A percentile compares a stretch with the other conserved stretches of the same genome.
phyloP scores from a whole-genome alignment of 2,113 vertebrate species.

The Columba janthina region DNA sequence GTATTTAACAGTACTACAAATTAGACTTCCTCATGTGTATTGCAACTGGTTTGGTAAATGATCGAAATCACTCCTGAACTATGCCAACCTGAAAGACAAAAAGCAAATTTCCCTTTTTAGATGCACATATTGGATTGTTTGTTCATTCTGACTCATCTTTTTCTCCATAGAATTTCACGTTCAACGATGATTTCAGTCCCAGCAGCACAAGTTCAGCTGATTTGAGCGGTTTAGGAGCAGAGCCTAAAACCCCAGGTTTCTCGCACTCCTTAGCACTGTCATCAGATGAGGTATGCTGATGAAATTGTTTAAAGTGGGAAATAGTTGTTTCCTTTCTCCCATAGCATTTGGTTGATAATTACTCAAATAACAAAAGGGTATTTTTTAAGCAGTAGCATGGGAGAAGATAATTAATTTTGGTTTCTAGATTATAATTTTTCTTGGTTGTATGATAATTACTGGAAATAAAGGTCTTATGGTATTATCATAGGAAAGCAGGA shows the following conservation, averaged over 20 bases:
- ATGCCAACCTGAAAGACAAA: neutral
- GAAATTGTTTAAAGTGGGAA: neutral
- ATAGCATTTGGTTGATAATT: neutral
- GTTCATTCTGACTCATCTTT: conserved; percentile 23
- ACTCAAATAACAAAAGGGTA: neutral
- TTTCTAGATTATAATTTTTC: neutral
- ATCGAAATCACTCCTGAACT: conserved; percentile 7
- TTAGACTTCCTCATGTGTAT: neutral
- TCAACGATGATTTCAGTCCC: conserved; percentile 88
- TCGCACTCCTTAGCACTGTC: conserved; percentile 83
- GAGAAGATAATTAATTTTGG: neutral
- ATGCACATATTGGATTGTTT: neutral
- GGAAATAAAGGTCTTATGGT: neutral
- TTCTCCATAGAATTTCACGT: conserved; percentile 80
- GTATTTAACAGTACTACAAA: neutral
- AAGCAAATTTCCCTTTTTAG: neutral
- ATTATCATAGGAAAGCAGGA: accelerated
- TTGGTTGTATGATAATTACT: neutral
- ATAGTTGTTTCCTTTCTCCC: neutral
- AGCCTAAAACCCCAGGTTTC: conserved; percentile 80
- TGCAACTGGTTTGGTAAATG: neutral
- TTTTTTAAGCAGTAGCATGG: neutral
- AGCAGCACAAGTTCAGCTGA: conserved; percentile 94
- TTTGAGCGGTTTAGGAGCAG: conserved; percentile 84
- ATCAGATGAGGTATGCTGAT: conserved; percentile 89